phyloP scores from a whole-genome alignment of 2,797 vertebrate species.

The Molossus molossus region DNA sequence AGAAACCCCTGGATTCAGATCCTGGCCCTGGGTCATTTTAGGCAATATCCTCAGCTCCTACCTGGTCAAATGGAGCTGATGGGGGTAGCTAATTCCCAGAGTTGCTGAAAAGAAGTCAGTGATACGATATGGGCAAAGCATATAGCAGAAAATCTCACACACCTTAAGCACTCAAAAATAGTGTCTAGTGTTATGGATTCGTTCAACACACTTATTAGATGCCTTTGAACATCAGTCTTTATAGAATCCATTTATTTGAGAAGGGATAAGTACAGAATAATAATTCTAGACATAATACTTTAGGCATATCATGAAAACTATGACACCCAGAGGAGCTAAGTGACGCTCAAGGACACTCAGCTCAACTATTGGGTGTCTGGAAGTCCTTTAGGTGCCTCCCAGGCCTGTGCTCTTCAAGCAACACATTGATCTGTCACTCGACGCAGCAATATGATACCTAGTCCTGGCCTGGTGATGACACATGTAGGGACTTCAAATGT shows the following conservation, averaged over 20 bases:
- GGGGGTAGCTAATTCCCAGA: neutral
- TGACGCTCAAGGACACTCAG: neutral
- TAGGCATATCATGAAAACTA: neutral
- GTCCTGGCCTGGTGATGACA: neutral
- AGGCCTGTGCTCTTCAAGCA: neutral
- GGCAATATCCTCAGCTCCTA: neutral
- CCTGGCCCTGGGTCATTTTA: neutral
- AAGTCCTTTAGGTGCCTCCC: neutral
- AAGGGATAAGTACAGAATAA: conserved; percentile 31
- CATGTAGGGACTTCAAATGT: neutral
- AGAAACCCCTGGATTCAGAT: neutral
- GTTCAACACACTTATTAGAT: neutral
- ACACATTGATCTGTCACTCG: neutral
- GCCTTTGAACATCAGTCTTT: neutral
- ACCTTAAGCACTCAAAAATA: neutral
- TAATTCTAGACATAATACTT: neutral
- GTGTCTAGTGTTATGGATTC: neutral
- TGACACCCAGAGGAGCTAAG: neutral
- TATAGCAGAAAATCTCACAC: neutral
- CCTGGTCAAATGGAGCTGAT: neutral
- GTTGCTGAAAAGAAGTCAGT: neutral
- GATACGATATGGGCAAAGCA: neutral
- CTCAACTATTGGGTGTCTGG: neutral
- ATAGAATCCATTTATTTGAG: neutral
- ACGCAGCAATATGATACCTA: neutral